These are phyloP conservation scores for Autographa pulchrina DNA, from an alignment of 2,888 invertebrate species.

Conservation along the genomic window DNA sequence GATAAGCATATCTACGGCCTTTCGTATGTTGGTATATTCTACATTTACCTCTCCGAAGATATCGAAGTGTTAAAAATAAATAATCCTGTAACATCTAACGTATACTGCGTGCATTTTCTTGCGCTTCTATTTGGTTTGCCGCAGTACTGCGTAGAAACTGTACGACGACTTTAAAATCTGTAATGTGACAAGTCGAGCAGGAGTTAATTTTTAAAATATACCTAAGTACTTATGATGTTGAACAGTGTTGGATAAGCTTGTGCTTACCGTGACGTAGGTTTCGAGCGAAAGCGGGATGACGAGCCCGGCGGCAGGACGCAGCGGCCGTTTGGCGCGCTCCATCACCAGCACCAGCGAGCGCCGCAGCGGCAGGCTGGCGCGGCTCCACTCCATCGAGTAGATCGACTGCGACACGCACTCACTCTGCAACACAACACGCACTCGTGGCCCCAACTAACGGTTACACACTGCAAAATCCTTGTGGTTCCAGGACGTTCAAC, in stretches of 20 bases:
- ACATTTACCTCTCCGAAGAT: too few relatives aligned
- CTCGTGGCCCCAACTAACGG: neutral
- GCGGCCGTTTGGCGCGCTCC: slow-evolving; percentile 82
- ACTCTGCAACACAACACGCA: slow-evolving; percentile 72
- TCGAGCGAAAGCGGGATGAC: slow-evolving; percentile 87
- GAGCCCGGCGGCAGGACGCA: slow-evolving; percentile 83
- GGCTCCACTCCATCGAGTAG: slow-evolving; percentile 79
- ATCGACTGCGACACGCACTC: slow-evolving; percentile 76
- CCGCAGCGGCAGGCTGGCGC: slow-evolving; percentile 62
- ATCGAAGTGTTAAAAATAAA: too few relatives aligned
- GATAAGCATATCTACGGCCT: too few relatives aligned
- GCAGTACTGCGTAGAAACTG: slow-evolving; percentile 77
- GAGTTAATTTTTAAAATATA: neutral
- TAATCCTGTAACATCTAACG: too few relatives aligned
- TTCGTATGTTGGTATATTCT: too few relatives aligned
- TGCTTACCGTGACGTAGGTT: slow-evolving; percentile 83
- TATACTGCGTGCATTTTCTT: too few relatives aligned
- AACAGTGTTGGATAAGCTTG: neutral
- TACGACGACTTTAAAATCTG: slow-evolving; percentile 80
- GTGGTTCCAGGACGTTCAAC: too few relatives aligned
- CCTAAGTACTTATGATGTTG: neutral
- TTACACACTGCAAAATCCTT: too few relatives aligned
- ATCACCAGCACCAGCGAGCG: slow-evolving; percentile 81
- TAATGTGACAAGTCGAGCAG: slow-evolving; percentile 31
- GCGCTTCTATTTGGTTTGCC: slow-evolving; percentile 71